Evolutionary conservation across 2,888 invertebrate species (phyloP), one percentile per base, ranked within the genome.

Genomic region (Anthophora plumipes): DNA sequence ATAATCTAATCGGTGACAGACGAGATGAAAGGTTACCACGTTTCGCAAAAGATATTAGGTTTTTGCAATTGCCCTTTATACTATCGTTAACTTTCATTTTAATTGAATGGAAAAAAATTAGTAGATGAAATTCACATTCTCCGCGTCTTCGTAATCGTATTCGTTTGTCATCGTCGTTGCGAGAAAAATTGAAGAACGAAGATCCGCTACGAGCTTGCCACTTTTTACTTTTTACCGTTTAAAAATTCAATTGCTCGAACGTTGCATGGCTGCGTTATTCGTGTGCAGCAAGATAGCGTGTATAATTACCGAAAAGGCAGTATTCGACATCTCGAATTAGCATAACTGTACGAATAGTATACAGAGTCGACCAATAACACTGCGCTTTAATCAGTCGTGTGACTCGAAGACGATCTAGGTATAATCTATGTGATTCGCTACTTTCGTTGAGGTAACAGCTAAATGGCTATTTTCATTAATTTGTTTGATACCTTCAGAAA

Each of bases 291-390:
- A 72, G 67, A 63, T 64, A 70, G 39, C 55, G 63, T 54, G 75
- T 46, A 70, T 81, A 84, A 86, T 85, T 81, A 80, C 63, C 77
- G 82, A 63, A 75, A 52, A 60, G 66, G 37, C 63, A 57, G 22
- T 73, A 77, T 73, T 71, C 61, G 73, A 80, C 79, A 84, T 79
- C 52, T 67, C 41, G 57, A 84, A 85, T 85, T 88, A 85, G 78
- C 83, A 76, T 87, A 84, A 80, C 64, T 63, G 81, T 82, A 78
- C 68, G 73, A 72, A 67, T 54, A 71, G 67, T 20, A 14, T 43
- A 31, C 52, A 9, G 63, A 20, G 50, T 70, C 61, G 61, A 54
- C 63, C 25, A 71, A 63, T 52, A 43, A 61, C 55, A 17, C 20
- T 41, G 11, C 12, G 17, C 61, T 31, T 20, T 25, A 14, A 52